Base-by-base conservation (phyloP, 2,888 invertebrate species). In the Synanthedon myopaeformis region DNA sequence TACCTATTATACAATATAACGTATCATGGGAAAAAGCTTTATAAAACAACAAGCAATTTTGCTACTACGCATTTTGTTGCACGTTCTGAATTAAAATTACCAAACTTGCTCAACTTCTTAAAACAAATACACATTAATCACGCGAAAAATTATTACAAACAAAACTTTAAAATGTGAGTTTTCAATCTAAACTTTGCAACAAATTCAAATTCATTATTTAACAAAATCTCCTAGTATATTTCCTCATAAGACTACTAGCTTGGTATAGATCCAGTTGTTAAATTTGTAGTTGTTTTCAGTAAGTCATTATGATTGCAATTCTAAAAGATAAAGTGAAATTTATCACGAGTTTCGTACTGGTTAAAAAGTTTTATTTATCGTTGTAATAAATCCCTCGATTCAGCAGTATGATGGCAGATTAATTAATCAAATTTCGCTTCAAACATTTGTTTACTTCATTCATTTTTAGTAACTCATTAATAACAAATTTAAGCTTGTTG, bases 351-450 rank as follows among this genome's bases (percentile, higher is more conserved):
- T 72, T 70, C 70, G 62, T 68, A 70, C 58, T 67, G 64, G 69
- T 70, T 63, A 56, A 63, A 61, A 69, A 74, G 67, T 74, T 77
- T 56, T 60, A 60, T 65, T 74, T 76, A 75, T 74, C 72, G 67
- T 58, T 56, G 72, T 65, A 61, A 78, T 78, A 78, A 79, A 78
- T 79, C 69, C 49, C 19, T 53, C 61, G 61, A 67, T 73, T 66
- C 66, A 58, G 64, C 64, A 65, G 59, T 67, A 66, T 65, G 68
- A 72, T 70, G 70, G 71, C 68, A 75, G 74, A 76, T 76, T 75
- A 76, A 77, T 74, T 72, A 69, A 64, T 63, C 10, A 35, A 35
- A 35, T 35, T 35, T 35, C 35, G 35, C 10, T 10, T 35, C 35
- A 35, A 35, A 35, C 35, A 35, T 35, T 35, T 65, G 59, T 58